Percentiles rank a stretch among this genome's conserved stretches.
phyloP scores from a whole-genome alignment of 1,140 invertebrate genomes.

The Stegodyphus mimosarum region DNA sequence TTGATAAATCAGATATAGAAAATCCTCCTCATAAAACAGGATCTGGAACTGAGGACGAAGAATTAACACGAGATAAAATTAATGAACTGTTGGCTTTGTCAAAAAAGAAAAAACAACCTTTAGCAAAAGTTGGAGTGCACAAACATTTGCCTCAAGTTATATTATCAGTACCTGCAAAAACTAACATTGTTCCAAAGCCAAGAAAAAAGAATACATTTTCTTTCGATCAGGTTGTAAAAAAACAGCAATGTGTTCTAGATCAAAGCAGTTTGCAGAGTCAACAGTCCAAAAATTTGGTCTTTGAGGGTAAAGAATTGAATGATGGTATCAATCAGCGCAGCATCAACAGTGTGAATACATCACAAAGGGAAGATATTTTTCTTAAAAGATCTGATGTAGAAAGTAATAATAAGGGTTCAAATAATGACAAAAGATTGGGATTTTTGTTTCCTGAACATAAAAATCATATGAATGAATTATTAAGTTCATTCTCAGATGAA shows the following conservation, averaged over 20 bases:
- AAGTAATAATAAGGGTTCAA: not conserved
- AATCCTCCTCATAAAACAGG: too few relatives aligned
- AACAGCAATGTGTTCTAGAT: not conserved
- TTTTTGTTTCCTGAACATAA: too few relatives aligned
- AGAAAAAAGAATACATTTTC: slow-evolving; percentile 26
- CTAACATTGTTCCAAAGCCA: not conserved
- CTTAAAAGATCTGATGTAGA: not conserved
- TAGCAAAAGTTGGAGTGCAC: not conserved
- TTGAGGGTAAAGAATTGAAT: too few relatives aligned
- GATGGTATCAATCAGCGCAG: too few relatives aligned
- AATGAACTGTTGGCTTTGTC: not conserved
- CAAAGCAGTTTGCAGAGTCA: not conserved
- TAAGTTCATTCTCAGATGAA: not conserved
- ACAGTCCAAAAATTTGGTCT: too few relatives aligned
- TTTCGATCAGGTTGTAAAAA: slow-evolving; percentile 10
- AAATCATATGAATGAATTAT: too few relatives aligned
- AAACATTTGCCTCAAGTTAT: slow-evolving; percentile 39
- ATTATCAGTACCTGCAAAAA: not conserved
- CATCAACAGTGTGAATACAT: too few relatives aligned
- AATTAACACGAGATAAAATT: not conserved
- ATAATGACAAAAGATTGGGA: too few relatives aligned
- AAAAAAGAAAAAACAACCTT: not conserved
- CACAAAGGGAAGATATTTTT: too few relatives aligned
- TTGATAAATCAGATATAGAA: too few relatives aligned
- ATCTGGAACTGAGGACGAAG: not conserved